Conservation (phyloP, 2,888 invertebrate species). For the Baccha elongata region DNA sequence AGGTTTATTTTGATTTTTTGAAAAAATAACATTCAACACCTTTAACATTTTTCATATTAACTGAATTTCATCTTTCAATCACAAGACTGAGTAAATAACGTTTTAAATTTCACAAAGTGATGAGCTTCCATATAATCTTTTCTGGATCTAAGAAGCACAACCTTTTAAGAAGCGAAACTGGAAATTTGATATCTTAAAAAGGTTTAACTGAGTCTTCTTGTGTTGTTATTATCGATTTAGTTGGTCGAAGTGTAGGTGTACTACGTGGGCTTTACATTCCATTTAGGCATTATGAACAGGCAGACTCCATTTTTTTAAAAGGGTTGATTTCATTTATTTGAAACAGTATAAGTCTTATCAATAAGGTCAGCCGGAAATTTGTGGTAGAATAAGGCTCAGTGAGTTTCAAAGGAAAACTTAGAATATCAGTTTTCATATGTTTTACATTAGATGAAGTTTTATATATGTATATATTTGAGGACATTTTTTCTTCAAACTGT, state of each 20-base stretch:
- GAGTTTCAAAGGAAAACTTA: not conserved
- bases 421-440: conserved; percentile 53
- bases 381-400: not conserved
- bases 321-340: not conserved
- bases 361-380: conserved; percentile 25
- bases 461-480: not conserved
- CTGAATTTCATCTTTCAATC: not conserved
- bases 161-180: conserved; percentile 1
- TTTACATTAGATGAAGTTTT: not conserved
- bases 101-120: conserved; percentile 15
- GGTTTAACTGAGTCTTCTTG: conserved; percentile 8
- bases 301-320: not conserved
- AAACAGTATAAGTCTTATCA: conserved; percentile 26
- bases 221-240: conserved; percentile 4
- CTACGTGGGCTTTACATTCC: conserved; percentile 12
- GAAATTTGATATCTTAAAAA: conserved; percentile 32
- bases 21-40: conserved; percentile 49
- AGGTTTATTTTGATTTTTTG: too few relatives aligned
- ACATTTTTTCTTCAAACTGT: too few relatives aligned
- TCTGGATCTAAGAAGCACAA: conserved; percentile 11
- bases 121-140: conserved; percentile 14
- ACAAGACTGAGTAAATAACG: conserved; percentile 20
- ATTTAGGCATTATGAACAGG: conserved; percentile 37
- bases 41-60: conserved; percentile 46
- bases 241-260: not conserved